Conservation (phyloP, 2,797 vertebrate genomes). For the Lacerta agilis region DNA sequence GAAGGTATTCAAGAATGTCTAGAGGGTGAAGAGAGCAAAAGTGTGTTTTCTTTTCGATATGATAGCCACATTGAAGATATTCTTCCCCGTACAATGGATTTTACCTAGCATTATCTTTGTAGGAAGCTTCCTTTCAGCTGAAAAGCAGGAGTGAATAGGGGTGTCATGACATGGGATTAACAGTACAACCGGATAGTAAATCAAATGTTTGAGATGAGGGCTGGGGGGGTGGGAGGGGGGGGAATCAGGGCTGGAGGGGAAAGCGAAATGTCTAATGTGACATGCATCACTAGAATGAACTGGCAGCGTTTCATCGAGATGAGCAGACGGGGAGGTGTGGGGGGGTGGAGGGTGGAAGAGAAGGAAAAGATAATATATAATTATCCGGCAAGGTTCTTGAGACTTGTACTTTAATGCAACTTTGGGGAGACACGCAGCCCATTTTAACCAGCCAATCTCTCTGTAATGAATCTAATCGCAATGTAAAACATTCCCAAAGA, state of each 20-base stretch:
- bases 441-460: constrained; percentile 53
- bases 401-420: constrained; percentile 58
- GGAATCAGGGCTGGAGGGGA: constrained; percentile 77
- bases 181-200: constrained; percentile 93
- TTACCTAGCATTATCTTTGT: constrained; percentile 98
- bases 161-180: constrained; percentile 99
- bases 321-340: constrained; percentile 12
- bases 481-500: constrained; percentile 49
- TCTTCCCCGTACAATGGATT: constrained; percentile 94
- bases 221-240: constrained; percentile 66
- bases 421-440: constrained; percentile 54
- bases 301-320: constrained; percentile 79
- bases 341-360: no score
- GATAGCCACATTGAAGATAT: constrained; percentile 83
- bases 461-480: constrained; percentile 47
- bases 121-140: constrained; percentile 95
- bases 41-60: constrained; percentile 90
- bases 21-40: constrained; percentile 84
- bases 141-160: constrained; percentile 97
- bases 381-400: constrained; percentile 61
- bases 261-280: constrained; percentile 91
- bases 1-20: constrained; percentile 80
- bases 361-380: constrained; percentile 59
- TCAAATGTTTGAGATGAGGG: constrained; percentile 95
- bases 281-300: constrained; percentile 88